Evolutionary conservation across 2,797 vertebrate genomes (phyloP).

Genomic region (Gobio occitaniae): DNA sequence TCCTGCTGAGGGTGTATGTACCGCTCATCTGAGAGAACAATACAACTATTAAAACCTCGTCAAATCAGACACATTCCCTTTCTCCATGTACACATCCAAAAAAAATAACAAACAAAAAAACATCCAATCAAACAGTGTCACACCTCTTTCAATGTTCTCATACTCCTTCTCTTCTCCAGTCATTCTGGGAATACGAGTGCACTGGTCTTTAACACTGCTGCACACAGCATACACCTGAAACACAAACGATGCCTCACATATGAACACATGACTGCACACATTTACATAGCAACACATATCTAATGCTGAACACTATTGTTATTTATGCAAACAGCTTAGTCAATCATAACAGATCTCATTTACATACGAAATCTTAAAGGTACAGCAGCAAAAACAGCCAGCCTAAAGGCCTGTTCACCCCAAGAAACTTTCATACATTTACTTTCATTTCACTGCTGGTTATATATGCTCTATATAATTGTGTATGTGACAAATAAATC

Average conservation of each 20-base stretch:
- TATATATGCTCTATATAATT: too few species aligned
- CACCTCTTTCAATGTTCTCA: conserved; percentile 89
- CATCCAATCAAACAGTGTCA: conserved; percentile 22
- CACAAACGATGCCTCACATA: conserved; percentile 27
- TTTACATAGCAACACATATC: not conserved
- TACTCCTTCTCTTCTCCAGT: conserved; percentile 95
- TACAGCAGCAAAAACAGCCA: too few species aligned
- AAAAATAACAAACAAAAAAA: too few species aligned
- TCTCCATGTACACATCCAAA: not conserved
- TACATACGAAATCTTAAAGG: too few species aligned
- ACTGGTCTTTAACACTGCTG: conserved; percentile 86
- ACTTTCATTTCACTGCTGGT: too few species aligned
- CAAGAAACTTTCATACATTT: too few species aligned
- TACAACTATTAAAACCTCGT: not conserved
- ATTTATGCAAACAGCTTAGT: not conserved
- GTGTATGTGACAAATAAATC: too few species aligned
- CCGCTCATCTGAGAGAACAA: conserved; percentile 81
- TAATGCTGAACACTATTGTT: not conserved
- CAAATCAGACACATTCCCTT: not conserved
- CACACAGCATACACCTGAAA: conserved; percentile 89
- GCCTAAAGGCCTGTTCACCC: too few species aligned
- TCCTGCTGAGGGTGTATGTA: conserved; percentile 91
- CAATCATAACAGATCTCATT: not conserved
- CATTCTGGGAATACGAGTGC: conserved; percentile 92
- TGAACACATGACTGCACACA: not conserved